Evolutionary conservation across 2,113 vertebrate genomes (phyloP).

Genomic region (Andinoacara biseriatus): DNA sequence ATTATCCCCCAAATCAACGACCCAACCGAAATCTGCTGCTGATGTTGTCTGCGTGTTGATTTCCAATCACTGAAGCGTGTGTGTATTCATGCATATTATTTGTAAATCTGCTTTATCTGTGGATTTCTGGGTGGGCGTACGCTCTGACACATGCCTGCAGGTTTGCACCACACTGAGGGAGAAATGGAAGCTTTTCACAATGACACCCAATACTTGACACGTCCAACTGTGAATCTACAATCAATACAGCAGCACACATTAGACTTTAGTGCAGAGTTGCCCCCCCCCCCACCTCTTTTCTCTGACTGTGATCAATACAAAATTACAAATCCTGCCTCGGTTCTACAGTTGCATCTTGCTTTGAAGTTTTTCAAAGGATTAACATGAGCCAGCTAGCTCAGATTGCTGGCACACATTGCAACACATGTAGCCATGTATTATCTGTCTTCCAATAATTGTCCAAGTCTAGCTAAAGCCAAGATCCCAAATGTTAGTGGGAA

Average conservation of each 20-base stretch:
- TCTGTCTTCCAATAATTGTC: slow-evolving; percentile 17
- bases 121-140: slow-evolving; percentile 26
- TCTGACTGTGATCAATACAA: slow-evolving; percentile 52
- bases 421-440: slow-evolving; percentile 17
- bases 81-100: slow-evolving; percentile 4
- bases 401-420: slow-evolving; percentile 14
- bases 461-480: slow-evolving; percentile 6
- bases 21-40: slow-evolving; percentile 16
- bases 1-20: slow-evolving; percentile 37
- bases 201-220: slow-evolving; percentile 60
- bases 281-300: slow-evolving; percentile 17
- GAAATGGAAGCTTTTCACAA: slow-evolving; percentile 57
- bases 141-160: slow-evolving; percentile 44
- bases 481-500: slow-evolving; percentile 37
- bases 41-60: not conserved
- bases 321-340: slow-evolving; percentile 29
- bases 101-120: slow-evolving; percentile 10
- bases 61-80: not conserved
- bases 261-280: slow-evolving; percentile 21
- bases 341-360: slow-evolving; percentile 33
- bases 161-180: slow-evolving; percentile 34
- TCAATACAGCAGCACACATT: slow-evolving; percentile 49
- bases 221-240: slow-evolving; percentile 52
- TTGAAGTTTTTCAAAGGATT: slow-evolving; percentile 41
- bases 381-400: not conserved